Percentiles rank a stretch among this genome's conserved stretches.
These are phyloP conservation scores for Enteromius trimaculatus DNA, from an alignment of 2,797 vertebrate genomes.

Conservation along the genomic window DNA sequence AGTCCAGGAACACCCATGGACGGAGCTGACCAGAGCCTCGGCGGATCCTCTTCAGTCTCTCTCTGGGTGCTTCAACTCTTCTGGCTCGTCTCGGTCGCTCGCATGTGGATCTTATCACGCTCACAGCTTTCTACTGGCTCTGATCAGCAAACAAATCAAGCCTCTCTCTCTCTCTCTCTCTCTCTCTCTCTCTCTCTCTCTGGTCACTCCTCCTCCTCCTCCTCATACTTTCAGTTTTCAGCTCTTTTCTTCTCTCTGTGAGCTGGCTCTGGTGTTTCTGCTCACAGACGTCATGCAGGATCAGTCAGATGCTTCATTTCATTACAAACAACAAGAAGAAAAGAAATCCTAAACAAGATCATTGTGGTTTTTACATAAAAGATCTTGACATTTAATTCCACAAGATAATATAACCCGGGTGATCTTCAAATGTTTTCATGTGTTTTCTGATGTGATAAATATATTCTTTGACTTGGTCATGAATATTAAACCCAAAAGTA, in stretches of 20 bases:
- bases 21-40: background rate
- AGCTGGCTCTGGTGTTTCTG: too few relatives aligned
- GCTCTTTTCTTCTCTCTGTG: background rate
- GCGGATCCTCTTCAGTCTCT: background rate
- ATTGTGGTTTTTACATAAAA: background rate
- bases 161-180: conserved; percentile 31
- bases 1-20: background rate
- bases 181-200: conserved; percentile 20
- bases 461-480: background rate
- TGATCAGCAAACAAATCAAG: conserved; percentile 75
- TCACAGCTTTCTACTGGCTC: conserved; percentile 80
- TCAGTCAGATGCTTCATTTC: background rate
- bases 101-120: conserved; percentile 75
- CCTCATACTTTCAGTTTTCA: conserved; percentile 5
- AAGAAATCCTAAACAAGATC: background rate
- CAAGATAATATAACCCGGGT: background rate
- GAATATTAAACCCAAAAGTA: background rate
- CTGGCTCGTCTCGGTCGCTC: conserved; percentile 69
- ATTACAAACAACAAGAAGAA: background rate
- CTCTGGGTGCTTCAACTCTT: conserved; percentile 58
- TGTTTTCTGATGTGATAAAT: background rate
- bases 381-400: background rate
- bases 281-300: background rate
- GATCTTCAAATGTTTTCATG: background rate
- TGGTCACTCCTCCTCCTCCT: background rate